phyloP scores from a whole-genome alignment of 2,797 vertebrate species.

The Xerus rutilus region DNA sequence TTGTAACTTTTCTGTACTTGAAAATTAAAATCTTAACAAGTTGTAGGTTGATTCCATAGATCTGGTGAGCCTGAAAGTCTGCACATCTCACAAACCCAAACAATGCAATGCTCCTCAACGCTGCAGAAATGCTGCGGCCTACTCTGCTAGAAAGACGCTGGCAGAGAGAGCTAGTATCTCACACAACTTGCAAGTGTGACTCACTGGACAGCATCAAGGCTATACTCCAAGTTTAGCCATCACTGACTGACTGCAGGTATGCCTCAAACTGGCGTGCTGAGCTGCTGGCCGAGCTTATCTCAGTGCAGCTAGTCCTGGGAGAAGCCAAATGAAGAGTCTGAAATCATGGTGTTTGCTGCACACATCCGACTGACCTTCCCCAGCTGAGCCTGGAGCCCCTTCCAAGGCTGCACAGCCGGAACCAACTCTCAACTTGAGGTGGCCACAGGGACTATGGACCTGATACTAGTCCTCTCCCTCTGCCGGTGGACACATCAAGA shows the following conservation, averaged over 20 bases:
- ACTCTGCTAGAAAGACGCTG: not conserved
- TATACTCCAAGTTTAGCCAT: not conserved
- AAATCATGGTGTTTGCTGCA: not conserved
- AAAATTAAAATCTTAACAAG: not conserved
- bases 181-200: not conserved
- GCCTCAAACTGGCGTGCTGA: not conserved
- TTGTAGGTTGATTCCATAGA: not conserved
- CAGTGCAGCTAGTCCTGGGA: not conserved
- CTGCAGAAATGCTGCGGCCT: not conserved
- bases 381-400: not conserved
- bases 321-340: not conserved
- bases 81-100: not conserved
- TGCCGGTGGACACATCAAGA: not conserved
- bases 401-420: not conserved
- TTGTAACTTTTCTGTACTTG: not conserved
- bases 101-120: rapidly evolving
- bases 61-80: not conserved
- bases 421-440: not conserved
- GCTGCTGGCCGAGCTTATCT: not conserved
- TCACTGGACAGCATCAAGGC: not conserved
- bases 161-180: not conserved
- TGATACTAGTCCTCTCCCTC: not conserved
- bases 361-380: not conserved
- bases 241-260: not conserved
- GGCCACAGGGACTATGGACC: rapidly evolving